phyloP scores from a whole-genome alignment of 2,113 vertebrate species.

The Onychorhynchus coronatus region DNA sequence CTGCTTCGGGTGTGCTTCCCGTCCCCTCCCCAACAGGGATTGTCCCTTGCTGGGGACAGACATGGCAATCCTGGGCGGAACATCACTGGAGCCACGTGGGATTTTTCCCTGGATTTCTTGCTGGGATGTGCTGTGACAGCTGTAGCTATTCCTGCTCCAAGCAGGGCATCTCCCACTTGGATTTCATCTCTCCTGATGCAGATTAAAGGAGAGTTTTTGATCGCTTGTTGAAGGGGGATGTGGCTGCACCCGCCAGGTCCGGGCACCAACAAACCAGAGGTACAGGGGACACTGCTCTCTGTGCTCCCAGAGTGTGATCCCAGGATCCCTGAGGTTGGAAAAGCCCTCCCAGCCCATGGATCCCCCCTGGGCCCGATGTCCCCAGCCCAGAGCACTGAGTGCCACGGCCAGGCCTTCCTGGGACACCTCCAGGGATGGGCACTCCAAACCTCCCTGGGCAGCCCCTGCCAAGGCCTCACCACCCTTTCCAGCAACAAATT shows the following conservation, averaged over 20 bases:
- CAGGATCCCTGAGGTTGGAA: not conserved
- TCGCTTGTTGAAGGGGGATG: not conserved
- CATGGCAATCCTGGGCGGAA: not conserved
- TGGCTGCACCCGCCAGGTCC: not conserved
- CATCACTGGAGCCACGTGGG: not conserved
- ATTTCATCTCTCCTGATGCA: not conserved
- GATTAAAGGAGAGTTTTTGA: not conserved
- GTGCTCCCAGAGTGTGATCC: not conserved
- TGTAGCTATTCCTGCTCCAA: not conserved
- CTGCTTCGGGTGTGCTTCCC: fast-evolving
- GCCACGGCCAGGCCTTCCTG: not conserved
- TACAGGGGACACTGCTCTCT: not conserved
- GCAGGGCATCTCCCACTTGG: not conserved
- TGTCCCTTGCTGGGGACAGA: not conserved
- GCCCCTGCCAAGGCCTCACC: not conserved
- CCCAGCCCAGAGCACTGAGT: not conserved
- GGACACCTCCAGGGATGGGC: not conserved
- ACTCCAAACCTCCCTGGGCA: not conserved
- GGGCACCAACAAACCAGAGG: not conserved
- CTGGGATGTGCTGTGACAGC: not conserved
- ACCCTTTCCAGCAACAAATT: not conserved
- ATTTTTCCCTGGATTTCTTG: not conserved
- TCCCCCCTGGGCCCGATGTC: not conserved
- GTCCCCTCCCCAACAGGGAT: not conserved
- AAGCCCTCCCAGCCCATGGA: not conserved